Evolutionary conservation across 2,888 invertebrate genomes (phyloP), one percentile per base, ranked within the genome.

Genomic region (Drosophila mulleri): DNA sequence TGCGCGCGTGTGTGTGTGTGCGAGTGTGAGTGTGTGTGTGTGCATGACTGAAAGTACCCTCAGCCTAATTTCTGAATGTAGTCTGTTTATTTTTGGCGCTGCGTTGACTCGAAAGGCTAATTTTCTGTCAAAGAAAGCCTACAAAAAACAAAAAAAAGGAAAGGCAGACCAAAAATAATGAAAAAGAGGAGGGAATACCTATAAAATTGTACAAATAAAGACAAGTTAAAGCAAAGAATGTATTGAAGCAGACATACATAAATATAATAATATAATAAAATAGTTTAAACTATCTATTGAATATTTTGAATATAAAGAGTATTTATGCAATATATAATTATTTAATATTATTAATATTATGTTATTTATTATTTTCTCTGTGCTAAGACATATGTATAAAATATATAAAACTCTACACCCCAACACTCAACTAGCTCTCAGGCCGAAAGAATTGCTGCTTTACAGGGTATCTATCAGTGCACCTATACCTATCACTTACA

Each of bases 61-160:
- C 48, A 67, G 68, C 65, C 80, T 65, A 79, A 72, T 72, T 80
- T 67, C 75, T 68, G 70, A 71, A 70, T 63, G 62, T 23, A 64
- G 67, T 70, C 57, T 66, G 82, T 77, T 82, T 74, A 87, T 81
- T 83, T 83, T 80, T 71, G 71, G 78, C 70, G 56, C 63, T 71
- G 73, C 70, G 67, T 57, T 76, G 74, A 76, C 63, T 72, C 72
- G 68, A 65, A 70, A 81, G 65, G 76, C 83, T 86, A 81, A 81
- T 85, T 83, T 75, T 20, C 48, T 53, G 35, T 58, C 60, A 69
- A 48, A 53, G 57, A 26, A 69, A 56, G 29, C 20, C 5, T 52
- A 35, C 7, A 26, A 26, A 53, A 39, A 39, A 26, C 3, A 26
- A 39, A 16, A 41, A 35, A 35, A 11, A 35, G 11, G 12, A 37